Conservation (phyloP, 2,888 invertebrate species). For the Vanessa cardui region DNA sequence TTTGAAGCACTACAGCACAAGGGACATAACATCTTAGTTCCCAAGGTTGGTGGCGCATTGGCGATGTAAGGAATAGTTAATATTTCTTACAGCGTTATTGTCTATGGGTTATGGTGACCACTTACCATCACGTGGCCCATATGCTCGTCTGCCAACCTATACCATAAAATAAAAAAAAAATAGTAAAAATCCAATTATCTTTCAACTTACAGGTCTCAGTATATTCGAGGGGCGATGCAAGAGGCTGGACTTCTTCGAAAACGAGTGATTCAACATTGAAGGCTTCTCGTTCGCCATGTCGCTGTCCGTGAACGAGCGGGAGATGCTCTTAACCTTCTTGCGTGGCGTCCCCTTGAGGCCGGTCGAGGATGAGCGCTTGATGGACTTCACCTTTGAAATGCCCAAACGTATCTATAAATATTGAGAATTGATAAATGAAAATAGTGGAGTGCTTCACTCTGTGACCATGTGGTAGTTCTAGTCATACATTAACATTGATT, state of each 20-base stretch:
- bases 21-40: no score
- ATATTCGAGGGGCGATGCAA: conserved; percentile 87
- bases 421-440: conserved; percentile 44
- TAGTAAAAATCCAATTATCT: conserved; percentile 1
- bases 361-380: conserved; percentile 73
- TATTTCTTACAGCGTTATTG: no score
- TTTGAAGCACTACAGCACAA: no score
- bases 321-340: conserved; percentile 75
- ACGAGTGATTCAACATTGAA: conserved; percentile 82
- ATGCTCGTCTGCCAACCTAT: no score
- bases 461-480: no score
- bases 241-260: conserved; percentile 81
- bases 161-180: no score
- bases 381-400: conserved; percentile 76
- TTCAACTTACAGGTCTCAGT: conserved; percentile 85
- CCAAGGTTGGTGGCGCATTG: no score
- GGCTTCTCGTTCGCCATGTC: conserved; percentile 79
- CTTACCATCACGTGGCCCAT: no score
- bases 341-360: conserved; percentile 67
- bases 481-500: no score
- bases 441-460: background rate
- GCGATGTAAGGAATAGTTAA: no score
- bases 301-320: conserved; percentile 70
- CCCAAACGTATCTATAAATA: conserved; percentile 79
- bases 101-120: no score